These are phyloP conservation scores for Thaumatotibia leucotreta DNA, from an alignment of 1,140 invertebrate species.

Conservation along the genomic window DNA sequence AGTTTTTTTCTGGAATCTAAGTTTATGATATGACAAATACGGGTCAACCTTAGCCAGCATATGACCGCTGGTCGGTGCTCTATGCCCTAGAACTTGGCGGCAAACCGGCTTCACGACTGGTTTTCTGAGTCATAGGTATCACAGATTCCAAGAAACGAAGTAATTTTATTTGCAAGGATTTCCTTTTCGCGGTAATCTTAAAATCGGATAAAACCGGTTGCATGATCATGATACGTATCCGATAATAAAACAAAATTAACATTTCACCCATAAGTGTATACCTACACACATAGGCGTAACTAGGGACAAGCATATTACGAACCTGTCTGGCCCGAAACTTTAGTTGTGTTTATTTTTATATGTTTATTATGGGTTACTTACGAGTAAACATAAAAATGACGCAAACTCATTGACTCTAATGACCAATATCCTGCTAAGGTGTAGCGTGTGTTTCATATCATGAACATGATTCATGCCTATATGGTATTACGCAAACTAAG, in stretches of 20 bases:
- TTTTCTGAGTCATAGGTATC: conserved; percentile 37
- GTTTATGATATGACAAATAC: neutral
- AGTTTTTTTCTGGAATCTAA: too few relatives aligned
- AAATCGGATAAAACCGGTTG: neutral
- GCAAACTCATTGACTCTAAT: conserved; percentile 42
- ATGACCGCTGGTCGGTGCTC: conserved; percentile 29
- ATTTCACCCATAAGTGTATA: too few relatives aligned
- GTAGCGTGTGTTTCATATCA: conserved; percentile 30
- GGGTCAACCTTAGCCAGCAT: neutral
- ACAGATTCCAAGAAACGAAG: conserved; percentile 49
- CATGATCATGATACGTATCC: neutral
- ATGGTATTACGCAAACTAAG: conserved; percentile 36
- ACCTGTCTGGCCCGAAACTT: too few relatives aligned
- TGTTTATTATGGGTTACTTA: conserved; percentile 36
- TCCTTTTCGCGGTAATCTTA: conserved; percentile 28
- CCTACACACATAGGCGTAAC: too few relatives aligned
- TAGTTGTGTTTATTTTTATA: neutral
- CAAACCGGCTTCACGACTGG: conserved; percentile 30
- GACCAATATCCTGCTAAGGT: conserved; percentile 38
- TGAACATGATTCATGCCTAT: conserved; percentile 27
- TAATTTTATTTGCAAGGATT: conserved; percentile 37
- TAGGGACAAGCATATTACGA: too few relatives aligned
- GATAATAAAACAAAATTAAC: neutral
- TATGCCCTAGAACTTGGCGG: conserved; percentile 63
- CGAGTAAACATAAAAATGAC: conserved; percentile 41